A percentile compares a stretch with the other conserved stretches of the same genome.
These are phyloP conservation scores for Flabesymbios commensalis DNA, from an alignment of 2,888 invertebrate species.

Conservation along the genomic window DNA sequence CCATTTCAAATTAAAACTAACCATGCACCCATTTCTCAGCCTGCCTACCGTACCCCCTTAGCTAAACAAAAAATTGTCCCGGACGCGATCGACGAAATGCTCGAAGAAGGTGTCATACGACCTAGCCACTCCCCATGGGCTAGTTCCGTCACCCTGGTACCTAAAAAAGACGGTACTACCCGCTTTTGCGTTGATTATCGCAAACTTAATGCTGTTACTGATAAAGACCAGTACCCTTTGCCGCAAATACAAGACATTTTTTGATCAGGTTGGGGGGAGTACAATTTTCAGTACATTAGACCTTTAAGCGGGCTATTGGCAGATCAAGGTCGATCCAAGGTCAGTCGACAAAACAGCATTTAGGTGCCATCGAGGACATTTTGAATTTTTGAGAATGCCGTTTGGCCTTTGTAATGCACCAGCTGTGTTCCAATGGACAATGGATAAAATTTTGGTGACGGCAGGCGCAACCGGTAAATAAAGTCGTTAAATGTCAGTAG, in stretches of 20 bases:
- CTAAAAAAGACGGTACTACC: constrained; percentile 3
- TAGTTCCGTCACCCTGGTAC: constrained; percentile 3
- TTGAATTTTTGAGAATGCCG: constrained; percentile 12
- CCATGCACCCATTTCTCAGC: constrained; percentile 4
- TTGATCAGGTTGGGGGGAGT: constrained; percentile 7
- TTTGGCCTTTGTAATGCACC: too few relatives aligned
- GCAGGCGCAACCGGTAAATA: too few relatives aligned
- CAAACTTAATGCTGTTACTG: constrained; percentile 8
- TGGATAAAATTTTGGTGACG: constrained; percentile 6
- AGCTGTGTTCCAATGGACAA: constrained; percentile 6
- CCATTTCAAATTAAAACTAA: not conserved
- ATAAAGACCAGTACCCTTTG: constrained; percentile 7
- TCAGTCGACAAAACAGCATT: constrained; percentile 14
- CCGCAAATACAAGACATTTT: constrained; percentile 9
- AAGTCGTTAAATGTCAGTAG: too few relatives aligned
- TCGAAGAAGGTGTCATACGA: constrained; percentile 1
- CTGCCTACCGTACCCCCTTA: not conserved
- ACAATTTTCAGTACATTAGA: constrained; percentile 5
- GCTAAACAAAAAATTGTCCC: not conserved
- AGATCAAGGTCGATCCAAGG: not conserved
- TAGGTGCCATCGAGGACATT: constrained; percentile 10
- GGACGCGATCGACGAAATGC: constrained; percentile 1
- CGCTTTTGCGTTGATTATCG: constrained; percentile 20
- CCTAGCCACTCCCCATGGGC: constrained; percentile 1
- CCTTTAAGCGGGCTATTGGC: constrained; percentile 6